Evolutionary conservation across 2,113 vertebrate genomes (phyloP).

Genomic region (Porphyrio hochstetteri): DNA sequence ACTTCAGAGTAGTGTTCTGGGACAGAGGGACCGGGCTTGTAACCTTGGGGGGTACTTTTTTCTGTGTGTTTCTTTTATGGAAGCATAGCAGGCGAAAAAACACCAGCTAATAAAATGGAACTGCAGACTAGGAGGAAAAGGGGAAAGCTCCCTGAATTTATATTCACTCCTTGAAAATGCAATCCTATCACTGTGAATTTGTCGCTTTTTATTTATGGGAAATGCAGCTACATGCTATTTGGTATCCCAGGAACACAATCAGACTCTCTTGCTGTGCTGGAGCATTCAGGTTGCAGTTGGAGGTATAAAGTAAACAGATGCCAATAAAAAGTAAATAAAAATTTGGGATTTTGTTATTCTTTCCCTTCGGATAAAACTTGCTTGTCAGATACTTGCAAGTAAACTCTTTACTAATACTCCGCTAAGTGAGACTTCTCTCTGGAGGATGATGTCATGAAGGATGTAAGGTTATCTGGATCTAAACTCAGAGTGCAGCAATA

Average conservation of each 20-base stretch:
- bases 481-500: conserved; percentile 26
- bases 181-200: background rate
- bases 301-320: background rate
- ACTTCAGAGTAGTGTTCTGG: background rate
- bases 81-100: background rate
- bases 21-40: background rate
- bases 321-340: background rate
- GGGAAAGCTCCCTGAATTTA: background rate
- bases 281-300: background rate
- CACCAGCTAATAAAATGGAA: background rate
- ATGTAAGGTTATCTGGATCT: background rate
- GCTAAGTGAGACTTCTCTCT: background rate
- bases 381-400: background rate
- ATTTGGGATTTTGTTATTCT: background rate
- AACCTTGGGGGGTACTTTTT: background rate
- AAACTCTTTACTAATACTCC: background rate
- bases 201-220: background rate
- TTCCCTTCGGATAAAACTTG: background rate
- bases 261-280: background rate
- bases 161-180: background rate
- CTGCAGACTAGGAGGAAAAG: background rate
- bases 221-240: background rate
- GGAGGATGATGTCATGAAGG: background rate
- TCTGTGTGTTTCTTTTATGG: background rate
- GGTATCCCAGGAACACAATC: background rate